These are phyloP conservation scores for Netelia melanura DNA, from an alignment of 2,888 invertebrate species.

Conservation along the genomic window DNA sequence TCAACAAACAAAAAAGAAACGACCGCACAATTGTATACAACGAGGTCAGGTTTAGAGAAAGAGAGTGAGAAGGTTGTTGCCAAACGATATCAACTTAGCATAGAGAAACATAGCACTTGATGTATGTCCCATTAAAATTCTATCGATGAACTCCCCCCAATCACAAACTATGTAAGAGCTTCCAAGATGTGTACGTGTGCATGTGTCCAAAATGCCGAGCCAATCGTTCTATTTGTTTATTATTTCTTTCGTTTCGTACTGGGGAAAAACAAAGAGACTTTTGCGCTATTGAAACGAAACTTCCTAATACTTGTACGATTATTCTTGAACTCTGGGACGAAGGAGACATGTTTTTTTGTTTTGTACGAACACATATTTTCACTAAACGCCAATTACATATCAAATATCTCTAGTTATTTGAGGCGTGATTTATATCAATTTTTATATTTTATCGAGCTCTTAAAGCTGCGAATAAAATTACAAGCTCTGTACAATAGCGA, in stretches of 20 bases:
- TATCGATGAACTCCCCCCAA: constrained; percentile 68
- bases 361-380: constrained; percentile 31
- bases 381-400: constrained; percentile 75
- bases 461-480: constrained; percentile 38
- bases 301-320: constrained; percentile 4
- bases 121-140: constrained; percentile 77
- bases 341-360: neutral
- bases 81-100: constrained; percentile 81
- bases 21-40: constrained; percentile 79
- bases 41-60: constrained; percentile 74
- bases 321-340: neutral
- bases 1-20: constrained; percentile 53
- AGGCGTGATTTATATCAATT: constrained; percentile 67
- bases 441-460: constrained; percentile 55
- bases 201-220: constrained; percentile 77
- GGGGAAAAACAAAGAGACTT: constrained; percentile 9
- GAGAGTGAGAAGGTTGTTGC: constrained; percentile 75
- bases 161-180: constrained; percentile 78
- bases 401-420: constrained; percentile 73
- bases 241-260: constrained; percentile 21
- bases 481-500: neutral
- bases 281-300: constrained; percentile 36
- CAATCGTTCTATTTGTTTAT: constrained; percentile 72
- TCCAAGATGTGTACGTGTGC: constrained; percentile 76
- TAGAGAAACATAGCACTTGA: constrained; percentile 78